Evolutionary conservation across 1,140 invertebrate species (phyloP).

Genomic region (Sitobion miscanthi): DNA sequence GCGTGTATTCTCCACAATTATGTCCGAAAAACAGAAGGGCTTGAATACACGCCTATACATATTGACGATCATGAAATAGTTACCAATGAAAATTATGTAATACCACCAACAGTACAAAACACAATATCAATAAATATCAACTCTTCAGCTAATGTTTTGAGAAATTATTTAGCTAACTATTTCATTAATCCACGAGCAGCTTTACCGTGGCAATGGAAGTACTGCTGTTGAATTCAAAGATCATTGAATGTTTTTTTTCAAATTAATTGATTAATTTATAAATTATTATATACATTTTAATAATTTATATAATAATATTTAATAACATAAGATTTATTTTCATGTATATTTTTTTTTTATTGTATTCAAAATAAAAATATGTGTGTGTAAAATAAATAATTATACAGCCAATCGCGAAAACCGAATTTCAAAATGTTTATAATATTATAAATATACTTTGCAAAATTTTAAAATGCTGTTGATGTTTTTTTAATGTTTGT

Average conservation of each 20-base stretch:
- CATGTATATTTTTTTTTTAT: slow-evolving; percentile 10
- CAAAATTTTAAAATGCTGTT: no score
- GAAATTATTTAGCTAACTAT: not conserved
- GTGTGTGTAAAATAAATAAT: not conserved
- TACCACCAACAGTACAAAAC: not conserved
- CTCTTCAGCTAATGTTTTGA: not conserved
- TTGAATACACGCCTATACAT: not conserved
- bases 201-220: slow-evolving; percentile 6
- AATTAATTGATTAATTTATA: not conserved
- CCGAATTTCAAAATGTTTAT: no score
- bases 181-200: not conserved
- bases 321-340: not conserved
- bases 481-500: no score
- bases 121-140: not conserved
- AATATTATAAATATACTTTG: no score
- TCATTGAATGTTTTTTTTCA: not conserved
- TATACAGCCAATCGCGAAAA: no score
- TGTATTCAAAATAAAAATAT: slow-evolving; percentile 4
- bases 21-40: not conserved
- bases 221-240: not conserved
- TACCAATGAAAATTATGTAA: not conserved
- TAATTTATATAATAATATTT: not conserved
- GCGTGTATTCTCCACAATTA: not conserved
- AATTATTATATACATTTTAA: not conserved
- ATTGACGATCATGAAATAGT: not conserved